Evolutionary conservation across 1,140 invertebrate species (phyloP).

Genomic region (Drosophila parabipectinata): DNA sequence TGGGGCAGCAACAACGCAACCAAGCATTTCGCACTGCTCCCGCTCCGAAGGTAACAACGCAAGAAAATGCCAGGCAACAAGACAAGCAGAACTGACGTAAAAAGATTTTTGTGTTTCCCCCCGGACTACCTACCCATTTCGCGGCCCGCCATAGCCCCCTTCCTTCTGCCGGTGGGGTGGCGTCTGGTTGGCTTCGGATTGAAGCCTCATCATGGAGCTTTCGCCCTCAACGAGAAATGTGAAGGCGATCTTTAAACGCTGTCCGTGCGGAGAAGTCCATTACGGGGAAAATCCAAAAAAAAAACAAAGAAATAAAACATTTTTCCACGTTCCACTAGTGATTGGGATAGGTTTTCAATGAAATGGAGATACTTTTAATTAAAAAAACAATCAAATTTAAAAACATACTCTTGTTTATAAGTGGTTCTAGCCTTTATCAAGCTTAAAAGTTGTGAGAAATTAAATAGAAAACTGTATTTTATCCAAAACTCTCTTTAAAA

Average conservation of each 20-base stretch:
- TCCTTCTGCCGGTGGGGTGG: slow-evolving; percentile 32
- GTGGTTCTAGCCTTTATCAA: too few species aligned
- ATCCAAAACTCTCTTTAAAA: too few species aligned
- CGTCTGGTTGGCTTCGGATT: slow-evolving; percentile 37
- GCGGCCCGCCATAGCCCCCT: neutral
- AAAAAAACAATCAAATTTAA: slow-evolving; percentile 15
- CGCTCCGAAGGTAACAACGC: slow-evolving; percentile 76
- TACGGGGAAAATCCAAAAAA: slow-evolving; percentile 1
- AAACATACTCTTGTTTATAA: neutral
- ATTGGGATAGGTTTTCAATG: slow-evolving; percentile 21
- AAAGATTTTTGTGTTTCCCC: slow-evolving; percentile 72
- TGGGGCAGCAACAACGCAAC: slow-evolving; percentile 48
- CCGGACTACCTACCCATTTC: slow-evolving; percentile 6
- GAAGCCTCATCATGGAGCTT: slow-evolving; percentile 49
- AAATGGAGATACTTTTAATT: slow-evolving; percentile 37
- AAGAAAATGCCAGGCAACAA: slow-evolving; percentile 82
- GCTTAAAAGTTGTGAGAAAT: too few species aligned
- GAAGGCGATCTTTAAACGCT: slow-evolving; percentile 44
- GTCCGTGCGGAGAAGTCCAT: slow-evolving; percentile 41
- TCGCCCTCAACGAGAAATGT: slow-evolving; percentile 27
- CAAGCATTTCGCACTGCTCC: slow-evolving; percentile 69
- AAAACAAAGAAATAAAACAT: slow-evolving; percentile 1
- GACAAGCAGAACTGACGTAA: slow-evolving; percentile 83
- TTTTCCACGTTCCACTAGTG: slow-evolving; percentile 25
- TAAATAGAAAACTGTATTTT: too few species aligned